phyloP scores from a whole-genome alignment of 2,113 vertebrate species.

The Colistium nudipinnis region DNA sequence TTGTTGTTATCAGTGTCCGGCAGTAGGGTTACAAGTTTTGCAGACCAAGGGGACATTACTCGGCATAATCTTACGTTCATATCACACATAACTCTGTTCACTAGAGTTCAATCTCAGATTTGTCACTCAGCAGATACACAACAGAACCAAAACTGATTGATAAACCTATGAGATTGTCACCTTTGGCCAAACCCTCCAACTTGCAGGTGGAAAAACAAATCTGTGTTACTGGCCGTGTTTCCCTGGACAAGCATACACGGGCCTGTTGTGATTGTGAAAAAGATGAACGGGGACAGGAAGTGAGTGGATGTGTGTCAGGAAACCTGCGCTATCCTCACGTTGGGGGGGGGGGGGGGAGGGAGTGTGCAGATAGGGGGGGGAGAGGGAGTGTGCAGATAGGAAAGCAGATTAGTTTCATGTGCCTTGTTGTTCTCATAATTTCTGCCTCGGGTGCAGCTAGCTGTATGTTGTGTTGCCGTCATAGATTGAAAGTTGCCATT shows the following conservation, averaged over 20 bases:
- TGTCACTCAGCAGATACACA: neutral
- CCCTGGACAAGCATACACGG: neutral
- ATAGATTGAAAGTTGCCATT: neutral
- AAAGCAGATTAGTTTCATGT: conserved; percentile 18
- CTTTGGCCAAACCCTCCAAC: neutral
- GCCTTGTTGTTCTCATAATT: conserved; percentile 11
- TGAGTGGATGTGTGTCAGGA: conserved; percentile 60
- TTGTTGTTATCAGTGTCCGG: conserved; percentile 5
- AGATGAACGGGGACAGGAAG: conserved; percentile 52
- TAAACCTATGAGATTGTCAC: neutral
- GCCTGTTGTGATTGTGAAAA: conserved; percentile 25
- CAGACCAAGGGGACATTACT: neutral
- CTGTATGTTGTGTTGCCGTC: neutral
- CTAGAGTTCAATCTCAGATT: neutral
- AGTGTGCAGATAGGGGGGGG: conserved; percentile 40
- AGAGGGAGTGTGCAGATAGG: conserved; percentile 38
- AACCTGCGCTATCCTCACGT: conserved; percentile 46
- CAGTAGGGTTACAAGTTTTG: conserved; percentile 14
- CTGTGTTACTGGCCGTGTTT: neutral
- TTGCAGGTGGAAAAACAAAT: neutral
- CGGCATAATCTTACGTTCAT: neutral
- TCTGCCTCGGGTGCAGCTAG: neutral
- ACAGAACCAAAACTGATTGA: neutral
- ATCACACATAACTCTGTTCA: neutral
- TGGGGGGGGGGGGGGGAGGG: conserved; percentile 35